Conservation (phyloP, 2,888 invertebrate species). For the Drosophila neotestacea region DNA sequence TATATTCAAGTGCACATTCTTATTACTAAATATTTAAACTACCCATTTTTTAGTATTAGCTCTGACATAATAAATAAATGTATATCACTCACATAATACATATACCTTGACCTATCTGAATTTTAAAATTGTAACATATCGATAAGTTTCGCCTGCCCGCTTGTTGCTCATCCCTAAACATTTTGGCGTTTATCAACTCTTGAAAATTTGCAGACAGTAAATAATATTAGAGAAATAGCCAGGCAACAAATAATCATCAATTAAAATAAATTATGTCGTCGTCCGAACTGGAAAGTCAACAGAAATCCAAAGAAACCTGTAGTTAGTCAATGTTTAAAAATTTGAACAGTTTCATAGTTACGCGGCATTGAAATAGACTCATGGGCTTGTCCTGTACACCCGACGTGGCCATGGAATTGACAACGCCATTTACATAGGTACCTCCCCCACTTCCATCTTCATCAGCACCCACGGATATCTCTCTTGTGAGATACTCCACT, state of each 20-base stretch:
- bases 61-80: background rate
- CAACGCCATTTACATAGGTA: conserved; percentile 90
- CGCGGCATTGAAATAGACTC: conserved; percentile 93
- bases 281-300: conserved; percentile 75
- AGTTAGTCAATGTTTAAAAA: background rate
- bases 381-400: conserved; percentile 91
- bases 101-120: background rate
- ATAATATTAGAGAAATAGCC: conserved; percentile 65
- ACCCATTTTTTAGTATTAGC: no score
- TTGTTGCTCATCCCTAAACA: conserved; percentile 52
- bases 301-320: conserved; percentile 59
- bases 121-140: conserved; percentile 38
- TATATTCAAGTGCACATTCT: background rate
- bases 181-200: conserved; percentile 61
- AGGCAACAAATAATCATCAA: conserved; percentile 55
- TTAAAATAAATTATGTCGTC: conserved; percentile 79
- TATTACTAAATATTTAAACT: background rate
- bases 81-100: no score
- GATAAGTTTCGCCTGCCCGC: conserved; percentile 46
- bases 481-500: conserved; percentile 87
- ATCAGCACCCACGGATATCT: conserved; percentile 64
- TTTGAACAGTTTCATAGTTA: conserved; percentile 84
- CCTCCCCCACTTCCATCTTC: conserved; percentile 84
- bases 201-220: conserved; percentile 71
- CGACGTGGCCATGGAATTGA: conserved; percentile 89